Conservation (phyloP, 2,888 invertebrate genomes). For the Eupithecia subfuscata region DNA sequence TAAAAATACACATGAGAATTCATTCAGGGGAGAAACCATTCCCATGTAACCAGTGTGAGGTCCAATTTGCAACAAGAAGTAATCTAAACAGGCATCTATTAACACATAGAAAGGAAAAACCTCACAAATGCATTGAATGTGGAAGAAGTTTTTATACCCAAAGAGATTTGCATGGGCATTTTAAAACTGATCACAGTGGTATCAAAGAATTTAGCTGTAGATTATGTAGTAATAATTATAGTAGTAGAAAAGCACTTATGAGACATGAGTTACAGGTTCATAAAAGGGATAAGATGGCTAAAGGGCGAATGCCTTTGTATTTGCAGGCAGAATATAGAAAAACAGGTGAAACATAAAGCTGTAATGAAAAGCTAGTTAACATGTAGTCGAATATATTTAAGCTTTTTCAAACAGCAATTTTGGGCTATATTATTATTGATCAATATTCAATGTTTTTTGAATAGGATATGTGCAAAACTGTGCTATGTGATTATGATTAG, state of each 20-base stretch:
- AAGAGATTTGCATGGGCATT: constrained; percentile 62
- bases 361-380: not conserved
- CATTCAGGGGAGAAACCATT: constrained; percentile 53
- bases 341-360: constrained; percentile 37
- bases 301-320: constrained; percentile 69
- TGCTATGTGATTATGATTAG: not conserved
- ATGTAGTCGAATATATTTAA: constrained; percentile 7
- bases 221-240: constrained; percentile 66
- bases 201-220: constrained; percentile 62
- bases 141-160: constrained; percentile 59
- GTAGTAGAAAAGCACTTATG: constrained; percentile 65
- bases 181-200: constrained; percentile 64
- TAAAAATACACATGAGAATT: constrained; percentile 60
- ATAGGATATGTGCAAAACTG: constrained; percentile 8
- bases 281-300: constrained; percentile 66
- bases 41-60: constrained; percentile 63
- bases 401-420: constrained; percentile 6
- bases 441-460: not conserved
- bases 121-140: constrained; percentile 64
- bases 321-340: constrained; percentile 55
- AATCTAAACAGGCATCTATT: constrained; percentile 67
- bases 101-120: constrained; percentile 63
- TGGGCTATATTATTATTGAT: not conserved
- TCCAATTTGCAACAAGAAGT: constrained; percentile 63
- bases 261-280: constrained; percentile 68